Conservation (phyloP, 2,113 vertebrate genomes). For the Corythaixoides concolor region DNA sequence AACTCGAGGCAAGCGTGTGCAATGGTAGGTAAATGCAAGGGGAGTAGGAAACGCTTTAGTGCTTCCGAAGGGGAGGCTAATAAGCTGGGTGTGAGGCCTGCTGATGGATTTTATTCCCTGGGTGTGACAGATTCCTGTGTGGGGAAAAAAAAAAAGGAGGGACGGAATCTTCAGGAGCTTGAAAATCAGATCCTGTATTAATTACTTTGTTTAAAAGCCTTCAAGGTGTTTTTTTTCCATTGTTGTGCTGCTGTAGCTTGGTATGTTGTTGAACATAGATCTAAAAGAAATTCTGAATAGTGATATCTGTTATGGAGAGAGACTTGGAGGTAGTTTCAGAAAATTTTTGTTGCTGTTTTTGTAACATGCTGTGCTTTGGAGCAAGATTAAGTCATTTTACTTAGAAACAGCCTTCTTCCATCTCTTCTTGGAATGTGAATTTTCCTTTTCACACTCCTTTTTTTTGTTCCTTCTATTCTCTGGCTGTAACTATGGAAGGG, state of each 20-base stretch:
- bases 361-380: not conserved
- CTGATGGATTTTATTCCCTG: not conserved
- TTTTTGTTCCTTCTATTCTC: not conserved
- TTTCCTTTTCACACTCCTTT: not conserved
- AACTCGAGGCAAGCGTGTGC: rapidly evolving
- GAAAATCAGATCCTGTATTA: not conserved
- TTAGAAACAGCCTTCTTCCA: not conserved
- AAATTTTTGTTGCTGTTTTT: not conserved
- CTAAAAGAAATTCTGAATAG: not conserved
- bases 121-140: conserved; percentile 21
- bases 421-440: not conserved
- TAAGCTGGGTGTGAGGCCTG: conserved; percentile 14
- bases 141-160: too few relatives aligned
- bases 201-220: not conserved
- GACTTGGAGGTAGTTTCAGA: too few relatives aligned
- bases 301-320: not conserved
- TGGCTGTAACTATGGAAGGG: not conserved
- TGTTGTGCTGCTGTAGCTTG: not conserved
- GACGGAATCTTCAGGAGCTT: not conserved
- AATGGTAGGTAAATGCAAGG: rapidly evolving
- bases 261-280: not conserved
- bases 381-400: not conserved
- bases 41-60: not conserved
- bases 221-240: not conserved
- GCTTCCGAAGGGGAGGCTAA: not conserved